phyloP scores from a whole-genome alignment of 2,797 vertebrate genomes.

The Basileuterus tristriatus region DNA sequence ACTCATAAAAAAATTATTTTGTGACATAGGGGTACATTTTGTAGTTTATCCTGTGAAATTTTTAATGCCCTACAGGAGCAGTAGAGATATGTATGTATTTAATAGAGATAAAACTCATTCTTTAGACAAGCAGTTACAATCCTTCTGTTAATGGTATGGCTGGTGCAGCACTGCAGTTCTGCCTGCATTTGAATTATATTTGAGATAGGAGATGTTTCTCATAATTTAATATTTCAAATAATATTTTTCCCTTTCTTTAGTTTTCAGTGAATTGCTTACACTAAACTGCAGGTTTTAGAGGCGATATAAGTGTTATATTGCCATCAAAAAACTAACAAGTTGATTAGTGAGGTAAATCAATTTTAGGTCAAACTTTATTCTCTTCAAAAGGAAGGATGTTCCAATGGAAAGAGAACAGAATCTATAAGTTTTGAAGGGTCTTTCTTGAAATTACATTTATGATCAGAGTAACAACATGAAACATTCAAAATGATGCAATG shows the following conservation, averaged over 20 bases:
- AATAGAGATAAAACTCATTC: background rate
- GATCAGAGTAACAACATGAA: background rate
- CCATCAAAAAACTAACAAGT: background rate
- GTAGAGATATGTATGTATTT: background rate
- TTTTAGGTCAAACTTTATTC: background rate
- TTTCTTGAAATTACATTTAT: background rate
- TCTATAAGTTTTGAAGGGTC: background rate
- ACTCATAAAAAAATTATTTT: background rate
- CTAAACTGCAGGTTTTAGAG: background rate
- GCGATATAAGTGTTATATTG: background rate
- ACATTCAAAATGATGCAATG: background rate
- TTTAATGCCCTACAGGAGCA: background rate
- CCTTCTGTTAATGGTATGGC: background rate
- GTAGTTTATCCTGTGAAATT: background rate
- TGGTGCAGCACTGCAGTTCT: background rate
- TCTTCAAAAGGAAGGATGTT: background rate
- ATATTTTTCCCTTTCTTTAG: background rate
- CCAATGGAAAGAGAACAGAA: background rate
- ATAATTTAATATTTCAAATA: background rate
- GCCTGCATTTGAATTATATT: background rate
- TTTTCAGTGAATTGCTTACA: background rate
- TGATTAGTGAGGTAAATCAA: background rate
- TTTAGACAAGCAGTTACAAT: background rate
- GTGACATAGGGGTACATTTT: background rate
- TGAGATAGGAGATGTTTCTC: background rate